A percentile compares a stretch with the other conserved stretches of the same genome.
Evolutionary conservation across 1,140 invertebrate genomes (phyloP).

Genomic region (Psilanteris sp.): DNA sequence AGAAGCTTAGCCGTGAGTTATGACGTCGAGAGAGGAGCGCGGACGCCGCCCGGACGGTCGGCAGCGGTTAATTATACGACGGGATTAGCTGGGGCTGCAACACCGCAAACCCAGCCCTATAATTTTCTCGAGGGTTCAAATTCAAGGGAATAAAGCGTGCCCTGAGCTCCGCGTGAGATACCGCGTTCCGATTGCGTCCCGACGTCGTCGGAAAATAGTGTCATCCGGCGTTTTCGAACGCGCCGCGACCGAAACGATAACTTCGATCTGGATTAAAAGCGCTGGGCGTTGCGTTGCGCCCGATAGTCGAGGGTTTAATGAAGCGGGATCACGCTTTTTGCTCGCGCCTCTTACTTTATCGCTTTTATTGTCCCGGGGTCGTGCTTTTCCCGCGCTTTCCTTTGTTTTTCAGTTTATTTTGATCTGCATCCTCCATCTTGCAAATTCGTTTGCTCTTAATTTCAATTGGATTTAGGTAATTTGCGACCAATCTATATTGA

Average conservation of each 20-base stretch:
- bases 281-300: constrained; percentile 2
- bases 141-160: constrained; percentile 71
- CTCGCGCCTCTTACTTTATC: background rate
- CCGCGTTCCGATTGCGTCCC: constrained; percentile 58
- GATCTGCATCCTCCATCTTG: no score
- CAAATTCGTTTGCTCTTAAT: no score
- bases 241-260: constrained; percentile 21
- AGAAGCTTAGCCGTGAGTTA: constrained; percentile 73
- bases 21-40: constrained; percentile 57
- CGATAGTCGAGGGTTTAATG: constrained; percentile 15
- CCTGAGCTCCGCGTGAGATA: constrained; percentile 61
- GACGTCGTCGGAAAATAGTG: constrained; percentile 51
- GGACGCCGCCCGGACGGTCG: constrained; percentile 69
- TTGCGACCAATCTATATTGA: no score
- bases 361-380: background rate
- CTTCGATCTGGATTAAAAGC: constrained; percentile 52
- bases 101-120: constrained; percentile 73
- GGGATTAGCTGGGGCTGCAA: constrained; percentile 72
- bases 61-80: constrained; percentile 77
- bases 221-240: constrained; percentile 43
- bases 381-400: no score
- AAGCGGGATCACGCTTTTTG: constrained; percentile 5
- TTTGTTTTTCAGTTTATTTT: no score
- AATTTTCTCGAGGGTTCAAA: constrained; percentile 76
- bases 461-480: no score